Evolutionary conservation across 2,113 vertebrate species (phyloP).

Genomic region (Oryzias javanicus): DNA sequence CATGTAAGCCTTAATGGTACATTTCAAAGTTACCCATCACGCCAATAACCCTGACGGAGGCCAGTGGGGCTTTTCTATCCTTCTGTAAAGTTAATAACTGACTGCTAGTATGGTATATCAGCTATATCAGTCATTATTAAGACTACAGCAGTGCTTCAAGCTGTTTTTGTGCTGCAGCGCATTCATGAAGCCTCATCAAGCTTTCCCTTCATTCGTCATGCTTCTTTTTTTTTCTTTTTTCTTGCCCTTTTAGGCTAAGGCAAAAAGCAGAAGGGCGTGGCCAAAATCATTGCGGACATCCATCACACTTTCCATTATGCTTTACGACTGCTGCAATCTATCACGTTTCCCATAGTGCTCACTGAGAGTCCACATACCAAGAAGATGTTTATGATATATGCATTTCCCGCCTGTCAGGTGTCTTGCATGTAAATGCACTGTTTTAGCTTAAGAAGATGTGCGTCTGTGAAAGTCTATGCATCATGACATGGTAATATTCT

Average conservation of each 20-base stretch:
- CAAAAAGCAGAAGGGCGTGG: conserved; percentile 49
- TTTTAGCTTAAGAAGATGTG: conserved; percentile 24
- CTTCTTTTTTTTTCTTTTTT: conserved; percentile 19
- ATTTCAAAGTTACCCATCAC: too few relatives aligned
- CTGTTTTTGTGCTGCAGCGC: conserved; percentile 6
- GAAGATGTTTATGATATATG: conserved; percentile 31
- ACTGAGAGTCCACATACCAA: conserved; percentile 25
- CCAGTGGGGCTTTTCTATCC: conserved; percentile 1
- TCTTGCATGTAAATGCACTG: conserved; percentile 21
- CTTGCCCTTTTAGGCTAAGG: conserved; percentile 4
- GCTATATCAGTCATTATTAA: neutral
- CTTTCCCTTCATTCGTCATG: conserved; percentile 54
- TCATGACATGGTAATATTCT: conserved; percentile 7
- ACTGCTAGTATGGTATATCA: neutral
- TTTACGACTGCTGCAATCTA: conserved; percentile 42
- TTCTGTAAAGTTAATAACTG: conserved; percentile 5
- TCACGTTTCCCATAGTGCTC: conserved; percentile 33
- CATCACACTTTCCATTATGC: conserved; percentile 50
- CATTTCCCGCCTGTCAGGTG: conserved; percentile 23
- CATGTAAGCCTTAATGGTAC: too few relatives aligned
- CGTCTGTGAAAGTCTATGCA: neutral
- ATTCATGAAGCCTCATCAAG: conserved; percentile 32
- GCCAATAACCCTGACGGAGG: too few relatives aligned
- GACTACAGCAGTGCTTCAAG: neutral
- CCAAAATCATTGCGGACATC: conserved; percentile 48